Evolutionary conservation across 2,888 invertebrate genomes (phyloP).

Genomic region (Brenthis hecate): DNA sequence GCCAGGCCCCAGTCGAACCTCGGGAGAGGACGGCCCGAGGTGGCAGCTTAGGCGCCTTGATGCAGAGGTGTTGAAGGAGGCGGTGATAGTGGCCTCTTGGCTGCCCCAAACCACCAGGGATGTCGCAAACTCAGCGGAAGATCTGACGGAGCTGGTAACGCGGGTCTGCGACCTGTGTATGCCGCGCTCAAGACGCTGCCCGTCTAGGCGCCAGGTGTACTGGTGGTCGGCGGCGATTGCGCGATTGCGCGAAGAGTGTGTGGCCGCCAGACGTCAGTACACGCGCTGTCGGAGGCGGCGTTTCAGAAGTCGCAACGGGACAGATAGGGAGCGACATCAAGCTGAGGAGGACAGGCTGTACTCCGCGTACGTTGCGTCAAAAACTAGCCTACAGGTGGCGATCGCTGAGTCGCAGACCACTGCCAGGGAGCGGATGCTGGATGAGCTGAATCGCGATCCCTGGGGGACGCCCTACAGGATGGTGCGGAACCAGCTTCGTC

Average conservation of each 20-base stretch:
- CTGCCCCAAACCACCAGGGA: not conserved
- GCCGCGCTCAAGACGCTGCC: not conserved
- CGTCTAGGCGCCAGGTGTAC: not conserved
- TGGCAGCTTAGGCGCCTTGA: not conserved
- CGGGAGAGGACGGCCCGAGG: not conserved
- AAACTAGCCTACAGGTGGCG: not conserved
- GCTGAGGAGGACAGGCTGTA: constrained; percentile 10
- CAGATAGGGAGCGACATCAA: constrained; percentile 3
- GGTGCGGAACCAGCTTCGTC: constrained; percentile 29
- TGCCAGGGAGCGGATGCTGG: not conserved
- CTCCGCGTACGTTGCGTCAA: not conserved
- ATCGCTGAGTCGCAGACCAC: not conserved
- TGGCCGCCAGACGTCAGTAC: constrained; percentile 3
- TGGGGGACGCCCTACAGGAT: constrained; percentile 32
- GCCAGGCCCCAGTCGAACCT: not conserved
- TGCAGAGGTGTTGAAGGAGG: not conserved
- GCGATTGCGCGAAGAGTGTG: not conserved
- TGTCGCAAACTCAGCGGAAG: not conserved
- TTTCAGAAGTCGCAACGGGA: not conserved
- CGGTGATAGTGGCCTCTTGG: not conserved
- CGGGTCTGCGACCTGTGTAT: not conserved
- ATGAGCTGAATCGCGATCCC: constrained; percentile 11
- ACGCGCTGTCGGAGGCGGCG: not conserved
- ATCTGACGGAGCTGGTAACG: too few relatives aligned
- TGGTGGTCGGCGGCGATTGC: constrained; percentile 2